Evolutionary conservation across 2,797 vertebrate genomes (phyloP).

Genomic region (Acrossocheilus fasciatus): DNA sequence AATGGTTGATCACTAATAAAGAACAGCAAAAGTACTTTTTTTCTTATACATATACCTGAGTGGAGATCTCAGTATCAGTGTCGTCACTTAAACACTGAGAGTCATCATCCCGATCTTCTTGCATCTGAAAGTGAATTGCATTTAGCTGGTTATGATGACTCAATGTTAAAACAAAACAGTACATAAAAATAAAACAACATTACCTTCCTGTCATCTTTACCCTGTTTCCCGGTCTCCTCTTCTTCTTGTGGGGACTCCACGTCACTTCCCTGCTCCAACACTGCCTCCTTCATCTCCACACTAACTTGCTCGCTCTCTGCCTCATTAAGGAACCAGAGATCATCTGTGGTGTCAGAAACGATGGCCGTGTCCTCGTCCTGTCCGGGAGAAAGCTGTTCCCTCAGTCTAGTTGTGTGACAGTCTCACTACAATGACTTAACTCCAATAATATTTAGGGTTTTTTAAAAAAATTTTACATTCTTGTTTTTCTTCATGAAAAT

Average conservation of each 20-base stretch:
- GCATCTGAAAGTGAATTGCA: slow-evolving; percentile 73
- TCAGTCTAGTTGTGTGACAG: slow-evolving; percentile 75
- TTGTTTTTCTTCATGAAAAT: neutral
- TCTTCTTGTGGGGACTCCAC: slow-evolving; percentile 77
- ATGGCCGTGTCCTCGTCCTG: slow-evolving; percentile 95
- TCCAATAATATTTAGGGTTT: neutral
- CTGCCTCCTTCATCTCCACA: slow-evolving; percentile 86
- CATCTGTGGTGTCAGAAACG: slow-evolving; percentile 96
- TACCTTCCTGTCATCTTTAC: slow-evolving; percentile 70
- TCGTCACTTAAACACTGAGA: slow-evolving; percentile 91
- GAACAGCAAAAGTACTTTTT: neutral
- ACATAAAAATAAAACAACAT: slow-evolving; percentile 12
- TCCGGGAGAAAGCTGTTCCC: slow-evolving; percentile 74
- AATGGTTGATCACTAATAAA: neutral
- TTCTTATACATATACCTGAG: slow-evolving; percentile 78
- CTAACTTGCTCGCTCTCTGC: slow-evolving; percentile 86
- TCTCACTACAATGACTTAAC: slow-evolving; percentile 13
- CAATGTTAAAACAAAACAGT: neutral
- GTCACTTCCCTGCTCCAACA: slow-evolving; percentile 77
- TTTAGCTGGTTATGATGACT: neutral
- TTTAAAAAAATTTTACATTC: neutral
- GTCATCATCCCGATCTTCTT: slow-evolving; percentile 88
- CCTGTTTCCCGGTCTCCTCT: slow-evolving; percentile 66
- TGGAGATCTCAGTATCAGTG: slow-evolving; percentile 88
- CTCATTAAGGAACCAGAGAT: slow-evolving; percentile 94